Evolutionary conservation across 2,797 vertebrate species (phyloP).

Genomic region (Orestias chungarensis): DNA sequence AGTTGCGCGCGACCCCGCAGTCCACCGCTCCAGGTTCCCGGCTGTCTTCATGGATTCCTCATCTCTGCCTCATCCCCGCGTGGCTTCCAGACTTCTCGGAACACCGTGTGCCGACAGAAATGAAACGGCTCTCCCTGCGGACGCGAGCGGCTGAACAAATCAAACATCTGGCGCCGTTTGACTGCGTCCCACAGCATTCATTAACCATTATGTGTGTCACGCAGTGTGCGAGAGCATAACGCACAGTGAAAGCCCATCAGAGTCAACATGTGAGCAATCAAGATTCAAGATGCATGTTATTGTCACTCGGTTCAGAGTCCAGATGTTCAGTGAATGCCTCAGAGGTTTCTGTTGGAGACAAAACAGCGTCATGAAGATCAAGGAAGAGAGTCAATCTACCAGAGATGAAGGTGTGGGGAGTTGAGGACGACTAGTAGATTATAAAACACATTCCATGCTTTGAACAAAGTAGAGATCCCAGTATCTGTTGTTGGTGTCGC

Average conservation of each 20-base stretch:
- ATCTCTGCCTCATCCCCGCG: slow-evolving; percentile 67
- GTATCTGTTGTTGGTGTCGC: not conserved
- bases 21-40: slow-evolving; percentile 44
- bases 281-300: too few relatives aligned
- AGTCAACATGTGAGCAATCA: not conserved
- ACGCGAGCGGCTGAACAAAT: slow-evolving; percentile 39
- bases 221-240: too few relatives aligned
- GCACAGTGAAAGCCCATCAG: too few relatives aligned
- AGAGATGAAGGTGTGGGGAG: not conserved
- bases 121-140: slow-evolving; percentile 23
- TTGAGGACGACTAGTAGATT: too few relatives aligned
- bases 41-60: slow-evolving; percentile 51
- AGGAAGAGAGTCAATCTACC: not conserved
- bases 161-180: slow-evolving; percentile 20
- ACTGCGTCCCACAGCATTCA: slow-evolving; percentile 1
- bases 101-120: slow-evolving; percentile 69
- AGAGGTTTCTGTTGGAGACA: not conserved
- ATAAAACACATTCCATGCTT: not conserved
- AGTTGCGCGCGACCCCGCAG: not conserved
- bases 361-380: not conserved
- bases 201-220: too few relatives aligned
- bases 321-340: not conserved
- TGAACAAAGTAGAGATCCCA: not conserved
- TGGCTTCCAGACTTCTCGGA: slow-evolving; percentile 65
- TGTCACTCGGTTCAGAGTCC: too few relatives aligned